phyloP scores from a whole-genome alignment of 2,888 invertebrate species.

The Ypsolopha sequella region DNA sequence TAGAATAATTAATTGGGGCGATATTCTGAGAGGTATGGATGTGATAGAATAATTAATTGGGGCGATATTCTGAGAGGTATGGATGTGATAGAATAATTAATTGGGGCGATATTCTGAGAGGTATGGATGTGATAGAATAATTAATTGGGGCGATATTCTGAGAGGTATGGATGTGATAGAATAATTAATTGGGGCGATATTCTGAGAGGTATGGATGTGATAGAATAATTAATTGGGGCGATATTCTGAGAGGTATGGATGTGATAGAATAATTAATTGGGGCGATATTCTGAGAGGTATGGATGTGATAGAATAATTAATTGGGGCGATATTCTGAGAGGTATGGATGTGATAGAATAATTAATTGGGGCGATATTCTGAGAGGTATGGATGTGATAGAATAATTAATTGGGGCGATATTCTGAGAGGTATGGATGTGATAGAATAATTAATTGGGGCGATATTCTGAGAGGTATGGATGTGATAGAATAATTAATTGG shows the following conservation, averaged over 20 bases:
- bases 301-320: too few species aligned
- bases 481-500: constrained; percentile 51
- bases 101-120: constrained; percentile 24
- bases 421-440: too few species aligned
- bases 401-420: constrained; percentile 46
- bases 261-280: too few species aligned
- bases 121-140: constrained; percentile 28
- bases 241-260: constrained; percentile 23
- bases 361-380: too few species aligned
- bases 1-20: too few species aligned
- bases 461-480: too few species aligned
- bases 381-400: constrained; percentile 29
- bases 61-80: constrained; percentile 20
- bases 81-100: too few species aligned
- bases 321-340: constrained; percentile 24
- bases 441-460: constrained; percentile 46
- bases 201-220: constrained; percentile 26
- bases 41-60: too few species aligned
- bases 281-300: constrained; percentile 20
- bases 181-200: too few species aligned
- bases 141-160: too few species aligned
- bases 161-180: constrained; percentile 27
- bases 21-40: constrained; percentile 23
- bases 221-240: too few species aligned
- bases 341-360: constrained; percentile 28